Base-by-base conservation (phyloP, 2,797 vertebrate species). In the Falco biarmicus region DNA sequence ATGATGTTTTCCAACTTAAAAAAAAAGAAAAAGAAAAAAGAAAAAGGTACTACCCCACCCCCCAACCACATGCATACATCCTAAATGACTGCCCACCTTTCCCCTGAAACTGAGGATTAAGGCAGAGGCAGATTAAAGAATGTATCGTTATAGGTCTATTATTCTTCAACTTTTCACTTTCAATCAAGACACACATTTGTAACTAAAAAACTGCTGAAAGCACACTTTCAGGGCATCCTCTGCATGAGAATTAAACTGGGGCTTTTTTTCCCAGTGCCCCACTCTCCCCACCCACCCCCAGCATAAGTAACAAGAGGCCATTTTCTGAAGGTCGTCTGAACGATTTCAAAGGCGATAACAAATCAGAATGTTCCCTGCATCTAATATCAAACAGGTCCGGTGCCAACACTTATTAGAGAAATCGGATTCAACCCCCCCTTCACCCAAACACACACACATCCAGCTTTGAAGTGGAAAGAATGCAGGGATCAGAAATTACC, bases 351-450 rank as follows among this genome's bases (percentile, higher is more conserved):
- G 99, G 98, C 98, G 97, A 98, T 99, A 99, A 99, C 98, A 98
- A 99, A 99, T 99, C 99, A 98, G 98, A 99, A 98, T 97, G 99
- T 99, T 99, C 99, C 98, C 98, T 97, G 98, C 99, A 99, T 99
- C 99, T 98, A 98, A 99, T 99, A 99, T 99, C 99, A 99, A 99
- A 99, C 99, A 98, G 98, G 98, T 98, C 98, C 90, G 95, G 98
- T 99, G 99, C 99, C 99, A 99, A 98, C 99, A 99, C 98, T 99
- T 99, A 99, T 99, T 99, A 99, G 98, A 99, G 98, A 98, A 99
- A 99, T 98, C 98, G 95, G 98, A 99, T 98, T 98, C 98, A 95
- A 89, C 82, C 97, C 97, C 97, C 98, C 97, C 97, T 97, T 97
- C 93, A 97, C 98, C 98, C 98, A 98, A 98, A 98, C 98, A 98